Base-by-base conservation (phyloP, 2,888 invertebrate genomes). In the Caenorhabditis sp. region DNA sequence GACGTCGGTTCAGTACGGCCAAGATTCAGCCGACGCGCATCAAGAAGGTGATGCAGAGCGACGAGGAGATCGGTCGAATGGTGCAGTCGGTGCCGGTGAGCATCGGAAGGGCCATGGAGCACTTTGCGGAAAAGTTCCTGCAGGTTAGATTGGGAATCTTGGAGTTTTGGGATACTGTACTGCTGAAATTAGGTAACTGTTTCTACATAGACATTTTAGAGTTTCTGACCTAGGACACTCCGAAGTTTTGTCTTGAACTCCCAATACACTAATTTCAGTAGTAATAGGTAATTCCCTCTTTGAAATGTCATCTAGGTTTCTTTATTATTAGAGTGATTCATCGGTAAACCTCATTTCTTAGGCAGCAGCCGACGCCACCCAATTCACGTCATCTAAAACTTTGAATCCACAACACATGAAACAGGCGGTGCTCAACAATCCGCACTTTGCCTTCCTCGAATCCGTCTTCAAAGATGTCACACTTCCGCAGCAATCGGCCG, bases 31-130 rank as follows among this genome's bases (percentile, higher is more conserved):
- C 88, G 86, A 88, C 88, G 6, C 93, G 99, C 89, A 97, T 99
- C 88, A 99, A 99, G 92, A 99, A 98, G 92, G 99, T 99, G 83
- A 99, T 99, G 98, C 98, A 99, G 91, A 95, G 95, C 83, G 99
- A 99, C 90, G 98, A 99, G 90, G 98, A 99, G 91, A 96, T 99
- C 89, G 99, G 99, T 85, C 96, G 98, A 93, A 97, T 99, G 82
- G 97, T 98, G 79, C 96, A 97, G 90, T 95, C 97, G 74, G 99
- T 99, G 87, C 98, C 99, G 85, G 94, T 99, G 89, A 96, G 98
- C 91, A 97, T 98, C 50, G 89, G 89, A 13, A 74, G 86, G 53
- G 87, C 87, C 8, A 89, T 88, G 88, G 88, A 88, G 70, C 86
- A 87, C 53, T 88, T 88, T 66, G 87, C 87, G 2, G 88, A 89